phyloP scores from a whole-genome alignment of 1,140 invertebrate species.

The Conus ventricosus region DNA sequence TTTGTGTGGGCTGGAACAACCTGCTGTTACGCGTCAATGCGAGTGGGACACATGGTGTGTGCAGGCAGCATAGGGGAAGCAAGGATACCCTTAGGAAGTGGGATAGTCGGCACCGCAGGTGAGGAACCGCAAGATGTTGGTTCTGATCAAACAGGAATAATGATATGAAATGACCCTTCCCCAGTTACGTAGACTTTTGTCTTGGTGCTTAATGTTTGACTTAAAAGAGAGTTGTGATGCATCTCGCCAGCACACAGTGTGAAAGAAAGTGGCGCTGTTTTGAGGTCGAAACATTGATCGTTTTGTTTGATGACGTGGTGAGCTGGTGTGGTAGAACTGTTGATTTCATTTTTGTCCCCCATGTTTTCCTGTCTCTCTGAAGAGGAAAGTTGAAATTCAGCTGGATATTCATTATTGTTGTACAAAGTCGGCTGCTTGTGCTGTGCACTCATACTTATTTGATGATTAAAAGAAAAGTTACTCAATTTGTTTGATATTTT shows the following conservation, averaged over 20 bases:
- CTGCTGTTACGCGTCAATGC: not conserved
- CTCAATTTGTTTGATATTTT: not conserved
- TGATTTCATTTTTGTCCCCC: not conserved
- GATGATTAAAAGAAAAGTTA: not conserved
- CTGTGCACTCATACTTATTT: not conserved
- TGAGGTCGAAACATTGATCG: not conserved
- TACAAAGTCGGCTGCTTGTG: not conserved
- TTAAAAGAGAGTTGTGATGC: not conserved
- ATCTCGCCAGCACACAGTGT: not conserved
- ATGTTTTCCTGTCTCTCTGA: not conserved
- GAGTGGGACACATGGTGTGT: not conserved
- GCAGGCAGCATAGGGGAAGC: not conserved
- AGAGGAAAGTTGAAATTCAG: slow-evolving; percentile 3
- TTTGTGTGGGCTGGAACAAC: not conserved
- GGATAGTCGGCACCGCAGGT: no score
- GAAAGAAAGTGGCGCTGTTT: no score
- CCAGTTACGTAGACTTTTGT: not conserved
- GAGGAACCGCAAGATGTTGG: no score
- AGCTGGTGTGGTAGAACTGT: not conserved
- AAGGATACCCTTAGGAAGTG: no score
- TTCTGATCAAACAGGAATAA: not conserved
- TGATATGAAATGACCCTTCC: no score
- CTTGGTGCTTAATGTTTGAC: not conserved
- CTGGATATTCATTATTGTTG: not conserved
- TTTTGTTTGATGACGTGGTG: not conserved